A percentile compares a stretch with the other conserved stretches of the same genome.
phyloP scores from a whole-genome alignment of 1,140 invertebrate species.

The Hylaeus anthracinus region DNA sequence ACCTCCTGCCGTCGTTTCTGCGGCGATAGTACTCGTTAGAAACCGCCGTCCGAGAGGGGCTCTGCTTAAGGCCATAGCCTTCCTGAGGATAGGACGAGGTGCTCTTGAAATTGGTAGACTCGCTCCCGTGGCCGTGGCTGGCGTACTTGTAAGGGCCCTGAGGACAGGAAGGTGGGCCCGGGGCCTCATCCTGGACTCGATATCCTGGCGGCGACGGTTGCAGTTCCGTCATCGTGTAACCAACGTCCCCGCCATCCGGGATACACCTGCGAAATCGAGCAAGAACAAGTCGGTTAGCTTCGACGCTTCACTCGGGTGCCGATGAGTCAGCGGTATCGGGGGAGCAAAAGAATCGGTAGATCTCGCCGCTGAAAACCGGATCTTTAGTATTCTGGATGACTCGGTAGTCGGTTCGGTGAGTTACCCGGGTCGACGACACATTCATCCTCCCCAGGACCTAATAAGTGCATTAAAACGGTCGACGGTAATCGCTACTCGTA shows the following conservation, averaged over 20 bases:
- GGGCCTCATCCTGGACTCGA: constrained; percentile 79
- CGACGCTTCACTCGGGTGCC: not conserved
- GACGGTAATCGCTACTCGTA: not conserved
- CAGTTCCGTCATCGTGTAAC: constrained; percentile 82
- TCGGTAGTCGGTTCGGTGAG: not conserved
- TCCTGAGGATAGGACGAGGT: constrained; percentile 71
- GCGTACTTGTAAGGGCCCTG: constrained; percentile 77
- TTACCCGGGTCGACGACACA: not conserved
- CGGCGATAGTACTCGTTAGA: constrained; percentile 70
- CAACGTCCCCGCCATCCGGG: constrained; percentile 79
- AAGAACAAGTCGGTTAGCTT: constrained; percentile 22
- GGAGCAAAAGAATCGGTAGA: not conserved
- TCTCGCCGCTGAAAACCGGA: not conserved
- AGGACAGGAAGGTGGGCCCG: constrained; percentile 72
- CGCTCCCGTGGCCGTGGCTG: constrained; percentile 72
- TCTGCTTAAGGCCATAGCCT: constrained; percentile 72
- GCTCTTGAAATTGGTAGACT: constrained; percentile 76
- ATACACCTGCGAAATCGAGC: constrained; percentile 72
- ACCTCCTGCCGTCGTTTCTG: constrained; percentile 66
- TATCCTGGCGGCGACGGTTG: constrained; percentile 79
- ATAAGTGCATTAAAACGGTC: not conserved
- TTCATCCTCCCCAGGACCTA: not conserved
- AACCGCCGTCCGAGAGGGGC: constrained; percentile 64
- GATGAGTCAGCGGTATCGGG: constrained; percentile 1
- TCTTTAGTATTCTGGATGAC: not conserved